phyloP scores from a whole-genome alignment of 1,140 invertebrate species.

The Sarcophaga bullata region DNA sequence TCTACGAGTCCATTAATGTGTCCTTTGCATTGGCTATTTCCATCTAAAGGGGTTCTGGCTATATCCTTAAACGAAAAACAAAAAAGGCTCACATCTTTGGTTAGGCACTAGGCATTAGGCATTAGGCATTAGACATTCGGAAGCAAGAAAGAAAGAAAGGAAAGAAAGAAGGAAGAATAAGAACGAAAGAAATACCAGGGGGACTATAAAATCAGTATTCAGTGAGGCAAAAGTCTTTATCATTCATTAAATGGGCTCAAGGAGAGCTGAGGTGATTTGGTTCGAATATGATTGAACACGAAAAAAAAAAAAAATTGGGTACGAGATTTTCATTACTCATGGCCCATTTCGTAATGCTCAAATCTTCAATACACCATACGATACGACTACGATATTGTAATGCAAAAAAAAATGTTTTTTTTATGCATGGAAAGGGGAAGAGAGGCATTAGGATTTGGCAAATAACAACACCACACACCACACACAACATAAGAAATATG shows the following conservation, averaged over 20 bases:
- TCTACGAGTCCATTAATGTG: too few species aligned
- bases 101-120: neutral
- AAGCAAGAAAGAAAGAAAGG: too few species aligned
- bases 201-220: neutral
- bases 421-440: neutral
- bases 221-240: neutral
- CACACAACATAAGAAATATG: too few species aligned
- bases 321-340: conserved; percentile 20
- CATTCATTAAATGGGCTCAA: neutral
- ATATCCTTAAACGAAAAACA: too few species aligned
- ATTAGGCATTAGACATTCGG: too few species aligned
- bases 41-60: too few species aligned
- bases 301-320: neutral
- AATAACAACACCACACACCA: too few species aligned
- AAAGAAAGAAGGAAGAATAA: neutral
- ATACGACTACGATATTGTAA: neutral
- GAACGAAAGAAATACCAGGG: neutral
- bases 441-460: neutral
- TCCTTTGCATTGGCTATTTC: too few species aligned
- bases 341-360: neutral
- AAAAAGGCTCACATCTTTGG: neutral
- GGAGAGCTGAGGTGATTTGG: too few species aligned
- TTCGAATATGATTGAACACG: too few species aligned
- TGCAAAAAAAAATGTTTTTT: too few species aligned
- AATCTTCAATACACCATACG: neutral